phyloP scores from a whole-genome alignment of 2,888 invertebrate genomes.

The Iselma pallidipennis region DNA sequence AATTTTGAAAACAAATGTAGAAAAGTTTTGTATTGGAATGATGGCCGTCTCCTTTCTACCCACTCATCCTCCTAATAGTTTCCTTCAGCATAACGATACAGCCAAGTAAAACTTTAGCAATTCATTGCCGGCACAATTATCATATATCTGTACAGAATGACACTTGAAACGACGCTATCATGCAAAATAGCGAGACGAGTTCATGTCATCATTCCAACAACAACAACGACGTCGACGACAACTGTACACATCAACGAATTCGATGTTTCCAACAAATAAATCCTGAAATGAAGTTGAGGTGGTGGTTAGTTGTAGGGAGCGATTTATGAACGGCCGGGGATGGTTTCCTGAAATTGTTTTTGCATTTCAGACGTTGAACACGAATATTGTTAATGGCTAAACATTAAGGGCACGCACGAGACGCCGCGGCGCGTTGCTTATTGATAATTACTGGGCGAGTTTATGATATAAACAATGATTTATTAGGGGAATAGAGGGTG shows the following conservation, averaged over 20 bases:
- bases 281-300: constrained; percentile 3
- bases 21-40: not conserved
- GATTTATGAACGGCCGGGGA: constrained; percentile 32
- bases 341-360: constrained; percentile 36
- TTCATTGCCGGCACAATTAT: constrained; percentile 53
- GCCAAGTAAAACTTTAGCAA: constrained; percentile 50
- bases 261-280: constrained; percentile 16
- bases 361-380: constrained; percentile 34
- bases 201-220: constrained; percentile 14
- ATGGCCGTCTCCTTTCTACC: constrained; percentile 11
- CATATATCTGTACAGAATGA: constrained; percentile 54
- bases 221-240: constrained; percentile 22
- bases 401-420: constrained; percentile 36
- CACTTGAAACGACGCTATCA: constrained; percentile 53
- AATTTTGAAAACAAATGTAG: not conserved
- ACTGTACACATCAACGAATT: constrained; percentile 21
- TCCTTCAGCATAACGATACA: constrained; percentile 43
- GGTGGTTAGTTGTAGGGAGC: constrained; percentile 1
- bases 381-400: constrained; percentile 37
- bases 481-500: constrained; percentile 29
- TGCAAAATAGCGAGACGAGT: constrained; percentile 46
- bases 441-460: constrained; percentile 39
- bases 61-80: constrained; percentile 35
- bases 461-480: constrained; percentile 35
- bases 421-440: constrained; percentile 31